Percentiles rank a stretch among this genome's conserved stretches.
phyloP scores from a whole-genome alignment of 2,797 vertebrate genomes.

The Streptopelia turtur region DNA sequence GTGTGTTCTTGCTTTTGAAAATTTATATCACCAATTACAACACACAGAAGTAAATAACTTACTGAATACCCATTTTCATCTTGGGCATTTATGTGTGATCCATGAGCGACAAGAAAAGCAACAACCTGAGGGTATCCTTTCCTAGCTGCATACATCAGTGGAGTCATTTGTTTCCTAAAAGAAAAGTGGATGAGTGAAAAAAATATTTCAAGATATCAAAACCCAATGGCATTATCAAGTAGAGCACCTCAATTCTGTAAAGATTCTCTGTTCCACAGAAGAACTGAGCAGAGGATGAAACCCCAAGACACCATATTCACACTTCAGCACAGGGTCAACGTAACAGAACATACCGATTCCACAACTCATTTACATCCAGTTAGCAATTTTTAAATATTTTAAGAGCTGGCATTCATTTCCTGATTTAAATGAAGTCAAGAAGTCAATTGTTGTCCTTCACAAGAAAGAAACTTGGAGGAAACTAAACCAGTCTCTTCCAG shows the following conservation, averaged over 20 bases:
- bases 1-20: background rate
- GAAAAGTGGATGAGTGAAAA: background rate
- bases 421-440: background rate
- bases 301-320: background rate
- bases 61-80: slow-evolving; percentile 89
- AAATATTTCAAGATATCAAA: background rate
- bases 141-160: slow-evolving; percentile 89
- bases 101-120: slow-evolving; percentile 86
- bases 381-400: background rate
- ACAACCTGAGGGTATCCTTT: slow-evolving; percentile 84
- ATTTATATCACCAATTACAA: background rate
- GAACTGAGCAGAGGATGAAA: background rate
- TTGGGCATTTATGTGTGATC: slow-evolving; percentile 87
- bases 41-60: slow-evolving; percentile 42
- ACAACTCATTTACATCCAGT: background rate
- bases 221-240: background rate
- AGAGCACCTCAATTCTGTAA: background rate
- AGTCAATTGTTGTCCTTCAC: background rate
- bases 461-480: background rate
- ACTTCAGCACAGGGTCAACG: background rate
- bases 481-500: background rate
- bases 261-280: background rate
- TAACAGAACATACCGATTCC: background rate
- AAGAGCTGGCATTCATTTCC: background rate
- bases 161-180: slow-evolving; percentile 85